phyloP scores from a whole-genome alignment of 2,888 invertebrate species.

The Pemphredon lugubris region DNA sequence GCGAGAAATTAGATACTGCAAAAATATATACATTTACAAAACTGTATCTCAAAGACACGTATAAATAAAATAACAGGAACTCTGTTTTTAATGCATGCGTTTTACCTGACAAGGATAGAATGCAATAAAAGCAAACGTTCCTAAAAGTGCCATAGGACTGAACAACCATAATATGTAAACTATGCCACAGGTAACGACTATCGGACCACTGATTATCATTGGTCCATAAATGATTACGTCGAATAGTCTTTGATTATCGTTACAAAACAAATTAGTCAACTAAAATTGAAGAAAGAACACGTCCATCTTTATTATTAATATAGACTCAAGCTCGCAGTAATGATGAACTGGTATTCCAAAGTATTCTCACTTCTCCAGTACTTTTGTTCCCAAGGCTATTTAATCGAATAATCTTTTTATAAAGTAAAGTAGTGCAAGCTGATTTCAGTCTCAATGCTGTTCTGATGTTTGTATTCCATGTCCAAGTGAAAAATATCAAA shows the following conservation, averaged over 20 bases:
- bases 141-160: slow-evolving; percentile 82
- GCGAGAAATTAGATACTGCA: slow-evolving; percentile 81
- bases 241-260: slow-evolving; percentile 83
- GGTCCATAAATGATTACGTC: slow-evolving; percentile 82
- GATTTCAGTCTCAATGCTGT: slow-evolving; percentile 78
- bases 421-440: slow-evolving; percentile 78
- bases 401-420: slow-evolving; percentile 78
- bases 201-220: slow-evolving; percentile 82
- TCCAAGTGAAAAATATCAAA: slow-evolving; percentile 80
- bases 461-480: slow-evolving; percentile 82
- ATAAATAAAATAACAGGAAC: not conserved
- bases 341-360: not conserved
- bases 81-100: too few relatives aligned
- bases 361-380: slow-evolving; percentile 77
- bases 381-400: slow-evolving; percentile 80
- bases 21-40: not conserved
- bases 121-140: slow-evolving; percentile 81
- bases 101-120: slow-evolving; percentile 83
- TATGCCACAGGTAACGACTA: slow-evolving; percentile 81
- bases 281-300: slow-evolving; percentile 70
- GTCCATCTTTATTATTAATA: not conserved
- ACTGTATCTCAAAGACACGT: not conserved
- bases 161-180: slow-evolving; percentile 82
- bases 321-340: not conserved
- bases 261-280: slow-evolving; percentile 83